Evolutionary conservation across 2,888 invertebrate species (phyloP).

Genomic region (Rotaria socialis): DNA sequence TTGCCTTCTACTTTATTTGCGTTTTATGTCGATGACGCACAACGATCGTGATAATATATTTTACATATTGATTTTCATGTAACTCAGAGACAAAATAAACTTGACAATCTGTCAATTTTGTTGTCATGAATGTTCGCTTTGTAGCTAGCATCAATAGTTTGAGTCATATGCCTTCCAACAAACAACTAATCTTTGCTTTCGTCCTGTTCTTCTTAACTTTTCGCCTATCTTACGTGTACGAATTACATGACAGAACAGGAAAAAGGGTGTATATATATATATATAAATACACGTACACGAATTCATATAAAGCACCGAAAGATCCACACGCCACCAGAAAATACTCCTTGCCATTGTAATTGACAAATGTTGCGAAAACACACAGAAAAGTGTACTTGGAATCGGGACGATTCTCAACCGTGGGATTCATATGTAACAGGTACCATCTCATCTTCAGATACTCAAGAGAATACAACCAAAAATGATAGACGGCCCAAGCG

Average conservation of each 20-base stretch:
- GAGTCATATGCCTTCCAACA: neutral
- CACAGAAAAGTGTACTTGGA: neutral
- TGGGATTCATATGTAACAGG: neutral
- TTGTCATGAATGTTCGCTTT: neutral
- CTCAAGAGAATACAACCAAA: neutral
- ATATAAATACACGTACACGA: neutral
- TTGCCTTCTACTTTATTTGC: neutral
- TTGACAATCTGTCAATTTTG: neutral
- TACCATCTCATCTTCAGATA: neutral
- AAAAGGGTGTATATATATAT: neutral
- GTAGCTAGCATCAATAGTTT: neutral
- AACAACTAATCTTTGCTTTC: neutral
- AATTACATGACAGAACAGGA: no score
- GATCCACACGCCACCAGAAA: neutral
- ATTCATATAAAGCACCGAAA: neutral
- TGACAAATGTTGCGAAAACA: neutral
- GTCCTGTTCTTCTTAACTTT: neutral
- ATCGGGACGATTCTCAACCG: neutral
- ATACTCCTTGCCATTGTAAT: neutral
- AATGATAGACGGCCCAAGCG: neutral
- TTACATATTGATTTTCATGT: neutral
- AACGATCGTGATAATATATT: neutral
- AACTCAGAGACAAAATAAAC: neutral
- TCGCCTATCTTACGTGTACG: no score
- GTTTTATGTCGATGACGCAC: neutral